phyloP scores from a whole-genome alignment of 2,888 invertebrate species.

The Odontocerum albicorne region DNA sequence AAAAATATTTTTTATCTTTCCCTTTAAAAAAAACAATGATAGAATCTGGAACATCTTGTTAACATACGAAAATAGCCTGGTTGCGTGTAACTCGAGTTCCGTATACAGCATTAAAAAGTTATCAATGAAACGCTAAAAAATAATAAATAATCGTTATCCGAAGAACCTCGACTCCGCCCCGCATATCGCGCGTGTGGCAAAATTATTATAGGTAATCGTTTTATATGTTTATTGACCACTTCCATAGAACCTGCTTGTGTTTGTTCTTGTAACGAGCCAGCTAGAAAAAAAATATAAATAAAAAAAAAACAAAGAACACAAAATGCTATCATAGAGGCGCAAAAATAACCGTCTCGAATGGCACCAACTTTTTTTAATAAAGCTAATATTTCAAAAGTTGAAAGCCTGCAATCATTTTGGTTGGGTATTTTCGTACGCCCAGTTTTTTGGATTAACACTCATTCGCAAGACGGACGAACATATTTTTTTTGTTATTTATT shows the following conservation, averaged over 20 bases:
- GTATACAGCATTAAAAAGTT: slow-evolving; percentile 8
- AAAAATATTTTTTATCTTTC: no score
- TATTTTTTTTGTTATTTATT: no score
- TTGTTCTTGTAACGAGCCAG: slow-evolving; percentile 31
- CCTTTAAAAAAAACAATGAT: no score
- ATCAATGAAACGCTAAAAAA: neutral
- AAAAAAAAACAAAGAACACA: slow-evolving; percentile 3
- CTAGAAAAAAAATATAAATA: slow-evolving; percentile 12
- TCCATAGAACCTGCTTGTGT: slow-evolving; percentile 17
- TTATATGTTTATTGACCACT: slow-evolving; percentile 32
- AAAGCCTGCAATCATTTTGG: slow-evolving; percentile 6
- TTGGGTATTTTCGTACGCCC: neutral
- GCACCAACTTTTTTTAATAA: slow-evolving; percentile 17
- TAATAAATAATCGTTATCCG: slow-evolving; percentile 6
- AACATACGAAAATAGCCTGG: no score
- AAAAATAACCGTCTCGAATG: slow-evolving; percentile 21
- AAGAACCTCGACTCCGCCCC: slow-evolving; percentile 6
- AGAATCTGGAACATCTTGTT: no score
- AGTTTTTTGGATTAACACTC: neutral
- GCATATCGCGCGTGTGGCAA: slow-evolving; percentile 9
- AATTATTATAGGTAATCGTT: slow-evolving; percentile 29
- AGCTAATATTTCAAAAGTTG: slow-evolving; percentile 7
- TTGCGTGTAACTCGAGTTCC: no score
- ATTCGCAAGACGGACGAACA: no score
- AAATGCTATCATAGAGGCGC: slow-evolving; percentile 16